A percentile compares a stretch with the other conserved stretches of the same genome.
These are phyloP conservation scores for Caenorhabditis doughertyi DNA, from an alignment of 2,888 invertebrate species.

Conservation along the genomic window DNA sequence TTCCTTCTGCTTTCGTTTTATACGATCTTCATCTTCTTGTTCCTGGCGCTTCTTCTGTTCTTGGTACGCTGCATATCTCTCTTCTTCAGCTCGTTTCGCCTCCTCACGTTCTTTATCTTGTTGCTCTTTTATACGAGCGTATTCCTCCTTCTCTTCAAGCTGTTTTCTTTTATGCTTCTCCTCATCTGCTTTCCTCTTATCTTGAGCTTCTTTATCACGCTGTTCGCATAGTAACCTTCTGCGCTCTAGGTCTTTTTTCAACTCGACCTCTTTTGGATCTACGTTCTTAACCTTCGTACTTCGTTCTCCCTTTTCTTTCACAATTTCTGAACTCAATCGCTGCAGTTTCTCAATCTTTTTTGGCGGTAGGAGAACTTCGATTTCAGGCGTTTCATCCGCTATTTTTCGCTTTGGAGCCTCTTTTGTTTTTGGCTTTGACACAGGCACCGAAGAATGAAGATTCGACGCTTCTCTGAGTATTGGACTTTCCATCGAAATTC, in stretches of 20 bases:
- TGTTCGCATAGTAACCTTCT: background rate
- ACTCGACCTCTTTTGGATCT: background rate
- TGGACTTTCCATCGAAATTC: too few relatives aligned
- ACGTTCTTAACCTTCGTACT: background rate
- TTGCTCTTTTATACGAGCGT: background rate
- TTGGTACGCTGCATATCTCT: background rate
- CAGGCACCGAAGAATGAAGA: too few relatives aligned
- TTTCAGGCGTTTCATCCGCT: background rate
- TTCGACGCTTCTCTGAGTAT: too few relatives aligned
- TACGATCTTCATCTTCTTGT: background rate
- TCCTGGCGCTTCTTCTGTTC: background rate
- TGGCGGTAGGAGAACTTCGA: conserved; percentile 7
- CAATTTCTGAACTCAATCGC: background rate
- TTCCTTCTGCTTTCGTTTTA: conserved; percentile 6
- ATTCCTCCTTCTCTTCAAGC: background rate
- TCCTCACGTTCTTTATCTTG: background rate
- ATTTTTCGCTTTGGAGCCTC: background rate
- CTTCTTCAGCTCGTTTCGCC: background rate
- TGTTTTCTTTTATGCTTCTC: background rate
- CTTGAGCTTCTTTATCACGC: background rate
- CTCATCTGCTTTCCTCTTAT: background rate
- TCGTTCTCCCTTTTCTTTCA: background rate
- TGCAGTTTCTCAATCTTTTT: background rate
- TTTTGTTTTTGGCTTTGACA: background rate
- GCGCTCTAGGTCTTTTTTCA: background rate